A percentile compares a stretch with the other conserved stretches of the same genome.
Evolutionary conservation across 2,888 invertebrate species (phyloP).

Genomic region (Stictocephala bisonia): DNA sequence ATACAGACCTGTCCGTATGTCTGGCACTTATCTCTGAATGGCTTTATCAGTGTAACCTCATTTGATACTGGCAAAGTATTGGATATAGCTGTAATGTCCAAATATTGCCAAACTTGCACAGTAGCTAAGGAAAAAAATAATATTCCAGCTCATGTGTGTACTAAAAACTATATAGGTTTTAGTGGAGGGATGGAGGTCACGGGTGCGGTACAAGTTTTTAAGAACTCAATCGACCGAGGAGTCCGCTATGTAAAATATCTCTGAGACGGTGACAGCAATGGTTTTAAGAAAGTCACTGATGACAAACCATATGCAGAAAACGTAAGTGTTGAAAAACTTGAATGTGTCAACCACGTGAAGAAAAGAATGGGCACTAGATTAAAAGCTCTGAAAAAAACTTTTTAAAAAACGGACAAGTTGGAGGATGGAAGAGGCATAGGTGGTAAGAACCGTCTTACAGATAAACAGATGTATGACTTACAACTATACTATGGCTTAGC

Average conservation of each 20-base stretch:
- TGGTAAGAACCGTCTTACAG: background rate
- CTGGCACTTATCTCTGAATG: conserved; percentile 20
- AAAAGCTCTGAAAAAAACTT: conserved; percentile 4
- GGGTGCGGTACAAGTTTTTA: background rate
- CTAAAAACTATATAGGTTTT: background rate
- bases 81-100: conserved; percentile 15
- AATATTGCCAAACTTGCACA: background rate
- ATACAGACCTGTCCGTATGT: conserved; percentile 18
- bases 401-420: background rate
- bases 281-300: too few species aligned
- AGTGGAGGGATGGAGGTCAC: too few species aligned
- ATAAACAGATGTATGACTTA: conserved; percentile 13
- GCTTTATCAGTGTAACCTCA: conserved; percentile 25
- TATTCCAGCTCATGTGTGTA: background rate
- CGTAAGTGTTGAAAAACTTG: too few species aligned
- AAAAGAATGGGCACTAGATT: background rate
- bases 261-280: background rate
- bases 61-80: conserved; percentile 28
- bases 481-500: conserved; percentile 16
- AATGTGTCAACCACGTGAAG: background rate
- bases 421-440: background rate
- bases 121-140: background rate
- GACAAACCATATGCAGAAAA: too few species aligned
- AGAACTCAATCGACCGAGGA: background rate
- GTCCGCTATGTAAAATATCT: background rate